Evolutionary conservation across 2,888 invertebrate genomes (phyloP), one percentile per base, ranked within the genome.

Genomic region (Alcis repandata): DNA sequence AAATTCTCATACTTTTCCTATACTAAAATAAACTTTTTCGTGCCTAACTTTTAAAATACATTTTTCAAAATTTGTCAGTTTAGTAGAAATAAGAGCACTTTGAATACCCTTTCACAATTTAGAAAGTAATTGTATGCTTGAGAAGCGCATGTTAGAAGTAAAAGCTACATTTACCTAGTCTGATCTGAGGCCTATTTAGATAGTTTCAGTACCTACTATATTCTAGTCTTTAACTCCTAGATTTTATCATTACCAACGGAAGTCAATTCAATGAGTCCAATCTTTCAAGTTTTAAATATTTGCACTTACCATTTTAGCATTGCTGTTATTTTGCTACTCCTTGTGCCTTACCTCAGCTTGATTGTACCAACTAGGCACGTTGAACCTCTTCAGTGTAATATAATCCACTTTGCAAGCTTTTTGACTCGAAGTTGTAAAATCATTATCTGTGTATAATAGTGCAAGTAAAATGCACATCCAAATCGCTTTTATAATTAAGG

Each of bases 331-430:
- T 70, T 68, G 58, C 63, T 72, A 54, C 36, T 63, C 63, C 71
- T 75, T 74, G 82, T 83, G 82, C 82, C 82, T 83, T 83, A 81
- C 75, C 74, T 68, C 38, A 9, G 46, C 46, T 52, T 59, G 40
- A 8, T 41, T 32, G 17, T 43, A 45, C n/a, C 17, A 45, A 56
- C 2, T 27, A 27, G 27, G 27, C 27, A 27, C 27, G 6, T 27
- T 27, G 2, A 2, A 27, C n/a, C n/a, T n/a, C n/a, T 27, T 27
- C 27, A 4, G 6, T 27, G 3, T 27, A 27, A 27, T 27, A 2
- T 13, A 43, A 45, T 45, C 13, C 13, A 45, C 13, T 20, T 20
- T 45, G 41, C 19, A 22, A 27, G 51, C 27, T 59, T 32, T 32
- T 27, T 33, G 10, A 43, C 33, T 38, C 36, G 7, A 56, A 46